phyloP scores from a whole-genome alignment of 2,113 vertebrate genomes.

The Cinclus mexicanus region DNA sequence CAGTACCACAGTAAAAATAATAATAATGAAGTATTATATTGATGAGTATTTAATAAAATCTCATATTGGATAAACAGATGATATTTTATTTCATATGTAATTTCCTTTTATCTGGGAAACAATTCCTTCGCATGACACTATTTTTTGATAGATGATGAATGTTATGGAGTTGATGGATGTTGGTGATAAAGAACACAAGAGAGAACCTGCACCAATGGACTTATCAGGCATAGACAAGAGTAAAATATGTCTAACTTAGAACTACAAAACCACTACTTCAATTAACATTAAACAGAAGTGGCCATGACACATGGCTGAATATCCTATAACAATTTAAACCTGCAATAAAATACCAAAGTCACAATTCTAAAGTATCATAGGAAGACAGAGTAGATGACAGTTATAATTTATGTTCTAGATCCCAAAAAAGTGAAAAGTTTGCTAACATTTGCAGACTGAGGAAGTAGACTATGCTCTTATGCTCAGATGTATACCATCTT shows the following conservation, averaged over 20 bases:
- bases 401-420: neutral
- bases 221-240: neutral
- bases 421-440: neutral
- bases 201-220: rapidly evolving
- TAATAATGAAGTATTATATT: neutral
- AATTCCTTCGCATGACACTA: neutral
- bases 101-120: neutral
- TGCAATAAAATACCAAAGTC: neutral
- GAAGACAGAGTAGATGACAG: neutral
- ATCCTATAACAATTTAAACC: neutral
- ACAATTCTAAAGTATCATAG: neutral
- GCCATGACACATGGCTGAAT: neutral
- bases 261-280: neutral
- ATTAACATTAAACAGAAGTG: neutral
- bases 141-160: neutral
- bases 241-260: neutral
- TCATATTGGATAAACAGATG: neutral
- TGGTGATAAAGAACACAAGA: neutral
- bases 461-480: neutral
- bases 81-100: neutral
- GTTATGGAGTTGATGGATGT: neutral
- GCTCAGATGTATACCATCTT: neutral
- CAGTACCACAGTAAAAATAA: neutral
- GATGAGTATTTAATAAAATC: neutral
- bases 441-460: neutral